A percentile compares a stretch with the other conserved stretches of the same genome.
Evolutionary conservation across 2,797 vertebrate species (phyloP).

Genomic region (Hoplostethus mediterraneus): DNA sequence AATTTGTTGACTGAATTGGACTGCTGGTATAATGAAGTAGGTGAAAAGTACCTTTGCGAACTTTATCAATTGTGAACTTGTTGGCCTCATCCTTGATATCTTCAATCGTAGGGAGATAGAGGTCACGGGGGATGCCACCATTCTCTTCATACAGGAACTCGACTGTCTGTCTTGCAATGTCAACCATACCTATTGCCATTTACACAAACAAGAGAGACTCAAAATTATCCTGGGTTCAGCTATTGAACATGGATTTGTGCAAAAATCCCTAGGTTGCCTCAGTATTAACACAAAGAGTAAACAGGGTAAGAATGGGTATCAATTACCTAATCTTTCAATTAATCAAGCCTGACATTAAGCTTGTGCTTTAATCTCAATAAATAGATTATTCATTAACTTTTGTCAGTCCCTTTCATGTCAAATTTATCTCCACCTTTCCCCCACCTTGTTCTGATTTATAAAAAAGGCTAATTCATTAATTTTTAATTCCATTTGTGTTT

Average conservation of each 20-base stretch:
- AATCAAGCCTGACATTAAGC: conserved; percentile 6
- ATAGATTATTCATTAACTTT: conserved; percentile 2
- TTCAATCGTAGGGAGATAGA: conserved; percentile 98
- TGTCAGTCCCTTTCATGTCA: conserved; percentile 3
- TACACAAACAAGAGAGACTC: conserved; percentile 15
- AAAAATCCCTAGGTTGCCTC: background rate
- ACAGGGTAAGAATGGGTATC: background rate
- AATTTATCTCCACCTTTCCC: conserved; percentile 15
- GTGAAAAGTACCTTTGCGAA: conserved; percentile 92
- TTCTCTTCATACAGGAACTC: conserved; percentile 99
- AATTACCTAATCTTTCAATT: conserved; percentile 11
- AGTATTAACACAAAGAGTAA: background rate
- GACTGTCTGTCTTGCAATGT: conserved; percentile 97
- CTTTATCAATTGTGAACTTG: conserved; percentile 99
- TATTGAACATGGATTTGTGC: background rate
- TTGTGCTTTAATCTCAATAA: conserved; percentile 3
- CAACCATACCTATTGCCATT: conserved; percentile 92
- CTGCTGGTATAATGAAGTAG: background rate
- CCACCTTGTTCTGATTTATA: conserved; percentile 1
- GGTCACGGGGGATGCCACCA: conserved; percentile 96
- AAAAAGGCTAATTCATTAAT: conserved; percentile 12
- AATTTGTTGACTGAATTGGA: background rate
- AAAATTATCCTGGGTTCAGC: background rate
- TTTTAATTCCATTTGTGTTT: background rate
- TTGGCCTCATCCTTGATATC: conserved; percentile 99